These are phyloP conservation scores for Nyctibius grandis DNA, from an alignment of 2,797 vertebrate species.

Conservation along the genomic window DNA sequence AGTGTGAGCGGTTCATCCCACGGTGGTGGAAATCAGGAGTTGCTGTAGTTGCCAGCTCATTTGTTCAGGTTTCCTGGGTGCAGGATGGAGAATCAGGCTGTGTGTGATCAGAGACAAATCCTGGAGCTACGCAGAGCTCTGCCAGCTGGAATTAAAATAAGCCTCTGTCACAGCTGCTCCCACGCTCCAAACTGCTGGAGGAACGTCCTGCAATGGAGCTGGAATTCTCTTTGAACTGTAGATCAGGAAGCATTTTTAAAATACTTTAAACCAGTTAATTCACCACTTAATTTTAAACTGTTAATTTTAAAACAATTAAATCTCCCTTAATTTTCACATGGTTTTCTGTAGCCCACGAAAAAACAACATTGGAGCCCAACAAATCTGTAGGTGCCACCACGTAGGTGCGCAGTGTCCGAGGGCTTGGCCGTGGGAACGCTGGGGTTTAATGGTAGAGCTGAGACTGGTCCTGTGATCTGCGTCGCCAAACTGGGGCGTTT, in stretches of 20 bases:
- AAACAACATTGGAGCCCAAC: fast-evolving
- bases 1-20: background rate
- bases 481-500: fast-evolving
- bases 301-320: background rate
- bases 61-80: background rate
- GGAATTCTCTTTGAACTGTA: background rate
- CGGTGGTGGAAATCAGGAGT: background rate
- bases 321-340: background rate
- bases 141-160: background rate
- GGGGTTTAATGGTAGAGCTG: background rate
- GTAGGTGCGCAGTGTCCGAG: fast-evolving
- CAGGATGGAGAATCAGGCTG: background rate
- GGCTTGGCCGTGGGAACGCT: background rate
- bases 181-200: background rate
- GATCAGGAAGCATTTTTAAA: background rate
- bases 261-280: background rate
- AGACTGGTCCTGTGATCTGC: background rate
- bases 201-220: background rate
- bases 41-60: background rate
- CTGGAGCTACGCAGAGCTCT: background rate
- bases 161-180: background rate
- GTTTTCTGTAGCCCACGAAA: background rate
- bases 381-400: background rate
- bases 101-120: background rate
- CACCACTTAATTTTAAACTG: background rate